Base-by-base conservation (phyloP, 2,888 invertebrate species). In the Xestia ashworthii region DNA sequence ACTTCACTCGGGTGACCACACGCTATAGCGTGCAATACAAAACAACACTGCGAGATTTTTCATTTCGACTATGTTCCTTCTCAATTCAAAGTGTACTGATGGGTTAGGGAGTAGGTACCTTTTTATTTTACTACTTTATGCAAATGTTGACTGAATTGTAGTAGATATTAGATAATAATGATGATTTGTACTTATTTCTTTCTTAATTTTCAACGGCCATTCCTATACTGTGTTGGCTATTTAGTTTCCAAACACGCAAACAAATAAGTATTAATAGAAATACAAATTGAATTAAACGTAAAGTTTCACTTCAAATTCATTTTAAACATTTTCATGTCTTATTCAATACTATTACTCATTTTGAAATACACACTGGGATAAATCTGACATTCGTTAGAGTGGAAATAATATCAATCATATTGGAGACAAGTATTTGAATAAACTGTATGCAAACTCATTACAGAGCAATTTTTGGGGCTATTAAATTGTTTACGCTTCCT, bases 1-100 rank as follows among this genome's bases (percentile, higher is more conserved):
- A 72, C 74, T 58, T 58, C 74, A 74, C 19, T 58, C 12, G 69
- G n/a, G 5, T 12, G 19, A 38, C 58, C 19, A 22, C 38, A 58
- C 5, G 70, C 16, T 8, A 19, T 5, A 19, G 58, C 38, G 1
- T 12, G 12, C 19, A 8, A 70, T 9, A 58, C 46, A 58, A 16
- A 74, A 19, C 5, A 70, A 58, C 46, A 69, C 69, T 58, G 14
- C 38, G 3, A 48, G 5, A 0, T 44, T 74, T n/a, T 58, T 74
- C 70, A 74, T 74, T 19, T 12, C 5, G 55, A 58, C 69, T 46
- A n/a, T 38, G 16, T 58, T 38, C 12, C 46, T 46, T n/a, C 32
- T 19, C 6, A 12, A 25, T 69, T 55, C 8, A 38, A 46, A n/a
- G 22, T 16, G 22, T 55, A 68, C 68, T 68, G n/a, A 68, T 6